Percentiles rank a stretch among this genome's conserved stretches.
Evolutionary conservation across 2,888 invertebrate species (phyloP).

Genomic region (Ectropis crepuscularia): DNA sequence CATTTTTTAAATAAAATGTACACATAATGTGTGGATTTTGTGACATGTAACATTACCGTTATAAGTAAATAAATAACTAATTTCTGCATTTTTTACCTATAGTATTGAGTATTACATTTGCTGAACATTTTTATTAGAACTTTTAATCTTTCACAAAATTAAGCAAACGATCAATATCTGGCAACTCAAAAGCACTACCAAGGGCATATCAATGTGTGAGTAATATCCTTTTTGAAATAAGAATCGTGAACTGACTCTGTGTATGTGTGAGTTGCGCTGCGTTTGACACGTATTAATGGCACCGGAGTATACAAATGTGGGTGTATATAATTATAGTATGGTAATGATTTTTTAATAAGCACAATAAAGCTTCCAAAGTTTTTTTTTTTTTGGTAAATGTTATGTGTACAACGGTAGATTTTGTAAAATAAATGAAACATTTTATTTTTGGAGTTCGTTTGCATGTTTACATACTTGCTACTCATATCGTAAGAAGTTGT

Average conservation of each 20-base stretch:
- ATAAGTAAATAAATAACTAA: too few relatives aligned
- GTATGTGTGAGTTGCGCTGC: slow-evolving; percentile 58
- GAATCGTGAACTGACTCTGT: slow-evolving; percentile 47
- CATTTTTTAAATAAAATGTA: too few relatives aligned
- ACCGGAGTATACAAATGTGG: slow-evolving; percentile 72
- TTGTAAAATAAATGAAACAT: too few relatives aligned
- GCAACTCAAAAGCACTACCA: slow-evolving; percentile 59
- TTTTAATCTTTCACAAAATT: slow-evolving; percentile 10
- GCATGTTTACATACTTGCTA: too few relatives aligned
- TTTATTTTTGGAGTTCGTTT: too few relatives aligned
- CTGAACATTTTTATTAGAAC: neutral
- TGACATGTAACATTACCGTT: too few relatives aligned
- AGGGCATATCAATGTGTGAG: slow-evolving; percentile 53
- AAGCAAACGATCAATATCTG: slow-evolving; percentile 41
- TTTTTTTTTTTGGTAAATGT: slow-evolving; percentile 43
- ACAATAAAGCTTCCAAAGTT: slow-evolving; percentile 51
- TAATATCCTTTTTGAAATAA: slow-evolving; percentile 53
- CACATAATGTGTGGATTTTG: too few relatives aligned
- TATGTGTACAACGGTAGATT: neutral
- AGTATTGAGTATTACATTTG: too few relatives aligned
- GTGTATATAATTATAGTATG: slow-evolving; percentile 78
- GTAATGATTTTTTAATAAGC: slow-evolving; percentile 81
- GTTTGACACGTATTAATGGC: slow-evolving; percentile 77
- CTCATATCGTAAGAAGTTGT: too few relatives aligned
- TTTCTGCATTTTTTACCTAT: too few relatives aligned